These are phyloP conservation scores for Sarcophaga carnaria DNA, from an alignment of 2,888 invertebrate species.

Conservation along the genomic window DNA sequence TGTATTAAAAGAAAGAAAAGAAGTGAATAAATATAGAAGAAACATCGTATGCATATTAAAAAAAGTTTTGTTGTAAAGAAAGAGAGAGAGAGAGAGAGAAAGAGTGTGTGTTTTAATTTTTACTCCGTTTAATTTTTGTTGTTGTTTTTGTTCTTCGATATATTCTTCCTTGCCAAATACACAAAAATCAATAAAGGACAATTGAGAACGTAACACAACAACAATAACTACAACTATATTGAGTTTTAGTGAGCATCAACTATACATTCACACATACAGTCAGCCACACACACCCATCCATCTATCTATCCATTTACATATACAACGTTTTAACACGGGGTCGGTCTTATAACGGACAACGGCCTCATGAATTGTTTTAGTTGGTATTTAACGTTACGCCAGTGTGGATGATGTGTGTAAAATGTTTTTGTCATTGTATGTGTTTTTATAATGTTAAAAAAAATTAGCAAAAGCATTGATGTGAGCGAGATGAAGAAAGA, in stretches of 20 bases:
- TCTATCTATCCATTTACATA: neutral
- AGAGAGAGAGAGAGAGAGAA: no score
- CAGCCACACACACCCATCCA: no score
- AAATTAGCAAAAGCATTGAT: conserved; percentile 1
- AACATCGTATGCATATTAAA: neutral
- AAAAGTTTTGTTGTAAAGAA: neutral
- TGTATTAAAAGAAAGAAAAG: neutral
- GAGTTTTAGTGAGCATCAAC: neutral
- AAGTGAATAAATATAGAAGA: conserved; percentile 14
- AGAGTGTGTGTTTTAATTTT: neutral
- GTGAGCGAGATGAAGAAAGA: neutral
- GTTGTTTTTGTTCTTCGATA: conserved; percentile 52
- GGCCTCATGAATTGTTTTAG: conserved; percentile 71
- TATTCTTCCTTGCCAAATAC: conserved; percentile 64
- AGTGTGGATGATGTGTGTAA: conserved; percentile 63
- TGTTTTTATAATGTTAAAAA: conserved; percentile 46
- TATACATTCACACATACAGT: neutral
- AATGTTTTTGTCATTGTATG: conserved; percentile 42
- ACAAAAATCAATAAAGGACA: conserved; percentile 69
- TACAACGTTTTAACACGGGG: conserved; percentile 24
- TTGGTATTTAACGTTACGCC: conserved; percentile 62
- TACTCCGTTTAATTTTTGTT: conserved; percentile 38
- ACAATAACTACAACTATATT: conserved; percentile 21
- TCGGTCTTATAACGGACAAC: conserved; percentile 70
- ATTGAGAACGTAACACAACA: conserved; percentile 64